A percentile compares a stretch with the other conserved stretches of the same genome.
Evolutionary conservation across 1,140 invertebrate genomes (phyloP).

Genomic region (Hesperophylax magnus): DNA sequence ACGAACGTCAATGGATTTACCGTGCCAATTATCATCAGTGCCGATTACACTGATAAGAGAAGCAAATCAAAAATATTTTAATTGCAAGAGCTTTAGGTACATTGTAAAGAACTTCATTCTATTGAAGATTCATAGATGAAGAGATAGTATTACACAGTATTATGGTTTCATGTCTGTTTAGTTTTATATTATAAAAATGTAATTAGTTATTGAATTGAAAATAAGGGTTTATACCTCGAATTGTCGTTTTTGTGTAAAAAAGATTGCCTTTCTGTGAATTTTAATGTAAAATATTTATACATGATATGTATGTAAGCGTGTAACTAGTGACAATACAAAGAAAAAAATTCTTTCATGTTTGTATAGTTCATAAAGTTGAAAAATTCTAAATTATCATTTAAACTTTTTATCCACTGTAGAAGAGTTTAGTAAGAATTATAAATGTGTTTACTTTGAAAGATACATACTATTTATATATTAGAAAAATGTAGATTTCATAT

Average conservation of each 20-base stretch:
- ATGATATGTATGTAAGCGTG: neutral
- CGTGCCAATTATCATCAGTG: constrained; percentile 18
- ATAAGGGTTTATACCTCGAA: constrained; percentile 11
- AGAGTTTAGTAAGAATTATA: neutral
- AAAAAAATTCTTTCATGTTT: constrained; percentile 19
- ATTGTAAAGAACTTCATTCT: neutral
- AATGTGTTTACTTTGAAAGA: constrained; percentile 19
- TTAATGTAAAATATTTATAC: constrained; percentile 28
- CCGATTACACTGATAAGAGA: neutral
- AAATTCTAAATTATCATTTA: constrained; percentile 38
- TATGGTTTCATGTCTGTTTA: neutral
- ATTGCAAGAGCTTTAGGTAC: neutral
- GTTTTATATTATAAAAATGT: neutral
- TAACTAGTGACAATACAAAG: constrained; percentile 32
- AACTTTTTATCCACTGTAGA: constrained; percentile 21
- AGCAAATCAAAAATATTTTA: too few relatives aligned
- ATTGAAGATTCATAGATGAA: neutral
- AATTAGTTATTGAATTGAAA: neutral
- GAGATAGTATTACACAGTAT: neutral
- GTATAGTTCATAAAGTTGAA: constrained; percentile 34
- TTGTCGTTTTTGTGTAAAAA: constrained; percentile 18
- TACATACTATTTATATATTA: neutral
- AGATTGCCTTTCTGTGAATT: constrained; percentile 30
- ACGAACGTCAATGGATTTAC: constrained; percentile 3
- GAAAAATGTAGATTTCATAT: constrained; percentile 24